Evolutionary conservation across 2,888 invertebrate species (phyloP).

Genomic region (Tenthredo livida): DNA sequence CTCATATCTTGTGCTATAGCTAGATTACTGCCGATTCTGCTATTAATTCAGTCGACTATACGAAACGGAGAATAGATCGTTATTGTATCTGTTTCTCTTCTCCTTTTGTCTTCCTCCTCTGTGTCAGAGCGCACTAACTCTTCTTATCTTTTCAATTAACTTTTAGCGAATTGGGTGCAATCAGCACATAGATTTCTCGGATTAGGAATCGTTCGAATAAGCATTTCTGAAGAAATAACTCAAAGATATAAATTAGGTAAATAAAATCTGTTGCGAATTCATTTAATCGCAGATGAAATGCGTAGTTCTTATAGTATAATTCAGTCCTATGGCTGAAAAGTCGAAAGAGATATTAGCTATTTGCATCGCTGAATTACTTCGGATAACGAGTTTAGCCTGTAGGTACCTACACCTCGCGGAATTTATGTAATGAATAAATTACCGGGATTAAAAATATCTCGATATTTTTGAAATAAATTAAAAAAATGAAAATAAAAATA

Average conservation of each 20-base stretch:
- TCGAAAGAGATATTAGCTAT: slow-evolving; percentile 4
- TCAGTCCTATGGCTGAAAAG: not conserved
- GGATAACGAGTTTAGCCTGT: not conserved
- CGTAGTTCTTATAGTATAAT: not conserved
- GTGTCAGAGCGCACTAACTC: not conserved
- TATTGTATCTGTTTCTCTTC: not conserved
- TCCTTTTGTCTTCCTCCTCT: not conserved
- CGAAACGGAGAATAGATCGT: slow-evolving; percentile 7
- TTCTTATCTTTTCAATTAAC: slow-evolving; percentile 37
- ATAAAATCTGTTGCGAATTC: not conserved
- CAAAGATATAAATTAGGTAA: not conserved
- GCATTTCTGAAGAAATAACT: not conserved
- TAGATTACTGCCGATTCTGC: not conserved
- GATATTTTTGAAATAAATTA: not conserved
- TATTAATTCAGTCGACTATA: not conserved
- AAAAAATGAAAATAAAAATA: not conserved
- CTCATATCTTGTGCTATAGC: not conserved
- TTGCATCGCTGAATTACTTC: not conserved
- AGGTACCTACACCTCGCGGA: not conserved
- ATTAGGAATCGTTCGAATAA: slow-evolving; percentile 1
- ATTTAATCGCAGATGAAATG: not conserved
- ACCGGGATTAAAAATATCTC: not conserved
- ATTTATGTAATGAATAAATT: not conserved
- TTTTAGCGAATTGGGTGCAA: slow-evolving; percentile 22
- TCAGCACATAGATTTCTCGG: slow-evolving; percentile 17